Evolutionary conservation across 2,888 invertebrate species (phyloP).

Genomic region (Polyploca ridens): DNA sequence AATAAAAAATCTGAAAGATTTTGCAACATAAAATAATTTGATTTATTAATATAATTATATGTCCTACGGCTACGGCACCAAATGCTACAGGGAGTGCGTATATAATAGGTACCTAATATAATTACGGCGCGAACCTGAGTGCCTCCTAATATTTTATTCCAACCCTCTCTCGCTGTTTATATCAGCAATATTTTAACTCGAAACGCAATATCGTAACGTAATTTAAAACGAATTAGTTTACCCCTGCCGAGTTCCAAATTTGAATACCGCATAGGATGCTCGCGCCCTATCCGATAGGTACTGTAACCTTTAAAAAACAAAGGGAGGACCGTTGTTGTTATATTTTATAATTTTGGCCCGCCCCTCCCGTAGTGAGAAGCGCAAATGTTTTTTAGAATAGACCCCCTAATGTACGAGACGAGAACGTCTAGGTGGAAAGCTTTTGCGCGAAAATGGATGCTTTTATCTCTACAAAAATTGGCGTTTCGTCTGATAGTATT

Average conservation of each 20-base stretch:
- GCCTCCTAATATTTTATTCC: constrained; percentile 65
- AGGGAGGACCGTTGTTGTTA: constrained; percentile 67
- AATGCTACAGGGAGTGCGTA: constrained; percentile 43
- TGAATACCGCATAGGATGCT: constrained; percentile 74
- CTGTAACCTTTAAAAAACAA: constrained; percentile 73
- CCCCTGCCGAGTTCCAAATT: constrained; percentile 76
- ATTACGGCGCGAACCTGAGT: constrained; percentile 53
- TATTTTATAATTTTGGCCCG: constrained; percentile 74
- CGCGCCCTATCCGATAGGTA: constrained; percentile 65
- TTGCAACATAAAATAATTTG: constrained; percentile 9
- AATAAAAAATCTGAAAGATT: neutral
- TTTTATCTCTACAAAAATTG: constrained; percentile 64
- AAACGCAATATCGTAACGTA: constrained; percentile 82
- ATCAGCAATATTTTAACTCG: constrained; percentile 76
- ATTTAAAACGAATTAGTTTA: constrained; percentile 83
- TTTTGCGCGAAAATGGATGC: constrained; percentile 61
- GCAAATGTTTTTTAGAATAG: constrained; percentile 66
- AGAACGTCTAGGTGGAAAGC: constrained; percentile 59
- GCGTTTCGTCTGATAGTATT: constrained; percentile 60
- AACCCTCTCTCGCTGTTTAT: constrained; percentile 76
- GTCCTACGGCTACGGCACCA: constrained; percentile 21
- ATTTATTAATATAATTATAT: too few relatives aligned
- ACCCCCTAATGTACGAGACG: constrained; percentile 72
- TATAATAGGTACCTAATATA: constrained; percentile 62
- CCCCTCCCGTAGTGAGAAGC: constrained; percentile 52